Conservation (phyloP, 2,797 vertebrate species). For the Acanthurus leucopareius region DNA sequence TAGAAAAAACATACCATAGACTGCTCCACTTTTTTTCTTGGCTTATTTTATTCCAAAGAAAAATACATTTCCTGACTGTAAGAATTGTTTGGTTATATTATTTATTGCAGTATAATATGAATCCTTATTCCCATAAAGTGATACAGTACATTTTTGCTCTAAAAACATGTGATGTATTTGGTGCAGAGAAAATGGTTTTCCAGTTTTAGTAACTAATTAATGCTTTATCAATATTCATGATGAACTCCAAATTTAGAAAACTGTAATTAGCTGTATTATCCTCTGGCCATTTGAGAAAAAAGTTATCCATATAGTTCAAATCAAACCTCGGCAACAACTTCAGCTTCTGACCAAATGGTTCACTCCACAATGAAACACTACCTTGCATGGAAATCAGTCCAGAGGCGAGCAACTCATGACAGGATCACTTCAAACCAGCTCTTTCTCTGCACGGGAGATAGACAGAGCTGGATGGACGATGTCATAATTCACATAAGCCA, state of each 20-base stretch:
- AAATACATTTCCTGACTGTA: constrained; percentile 20
- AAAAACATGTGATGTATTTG: constrained; percentile 84
- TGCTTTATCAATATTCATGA: constrained; percentile 89
- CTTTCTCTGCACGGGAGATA: constrained; percentile 47
- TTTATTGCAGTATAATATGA: constrained; percentile 44
- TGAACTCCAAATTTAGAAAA: constrained; percentile 83
- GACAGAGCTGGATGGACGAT: constrained; percentile 56
- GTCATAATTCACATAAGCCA: constrained; percentile 83
- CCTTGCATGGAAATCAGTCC: constrained; percentile 48
- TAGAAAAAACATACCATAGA: not conserved
- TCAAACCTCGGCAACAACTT: constrained; percentile 66
- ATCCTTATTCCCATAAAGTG: constrained; percentile 39
- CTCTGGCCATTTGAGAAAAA: constrained; percentile 79
- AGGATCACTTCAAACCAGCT: constrained; percentile 54
- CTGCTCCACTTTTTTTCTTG: constrained; percentile 13
- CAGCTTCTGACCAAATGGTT: constrained; percentile 50
- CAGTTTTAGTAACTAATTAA: constrained; percentile 89
- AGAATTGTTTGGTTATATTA: constrained; percentile 40
- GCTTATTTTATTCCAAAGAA: constrained; percentile 4
- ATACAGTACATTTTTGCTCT: constrained; percentile 72
- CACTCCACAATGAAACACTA: constrained; percentile 5
- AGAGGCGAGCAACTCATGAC: constrained; percentile 49
- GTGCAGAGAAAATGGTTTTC: constrained; percentile 83
- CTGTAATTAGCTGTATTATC: constrained; percentile 82
- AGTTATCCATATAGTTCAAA: constrained; percentile 66